These are phyloP conservation scores for Heterodera carotae DNA, from an alignment of 1,140 invertebrate species.

Conservation along the genomic window DNA sequence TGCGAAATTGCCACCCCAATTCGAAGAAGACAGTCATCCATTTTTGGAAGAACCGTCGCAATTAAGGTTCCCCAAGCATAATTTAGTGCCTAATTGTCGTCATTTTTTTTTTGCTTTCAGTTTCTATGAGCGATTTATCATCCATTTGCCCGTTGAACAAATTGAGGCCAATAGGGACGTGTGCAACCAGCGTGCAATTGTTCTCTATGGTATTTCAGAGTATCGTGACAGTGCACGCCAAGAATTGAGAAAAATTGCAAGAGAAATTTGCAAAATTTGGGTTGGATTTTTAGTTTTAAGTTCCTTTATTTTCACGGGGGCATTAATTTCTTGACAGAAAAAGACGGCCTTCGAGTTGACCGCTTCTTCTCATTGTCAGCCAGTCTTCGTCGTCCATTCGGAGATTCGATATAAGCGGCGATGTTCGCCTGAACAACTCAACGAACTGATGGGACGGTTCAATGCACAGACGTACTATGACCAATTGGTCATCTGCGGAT, in stretches of 20 bases:
- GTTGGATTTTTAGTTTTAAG: slow-evolving; percentile 29
- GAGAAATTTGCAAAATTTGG: slow-evolving; percentile 52
- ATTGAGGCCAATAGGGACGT: slow-evolving; percentile 29
- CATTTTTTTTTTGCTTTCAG: neutral
- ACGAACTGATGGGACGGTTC: slow-evolving; percentile 35
- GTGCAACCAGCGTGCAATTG: slow-evolving; percentile 46
- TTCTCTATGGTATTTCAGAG: slow-evolving; percentile 51
- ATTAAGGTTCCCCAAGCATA: slow-evolving; percentile 26
- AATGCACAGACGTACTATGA: slow-evolving; percentile 48
- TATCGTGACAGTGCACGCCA: slow-evolving; percentile 41
- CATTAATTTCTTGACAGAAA: neutral
- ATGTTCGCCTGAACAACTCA: slow-evolving; percentile 30
- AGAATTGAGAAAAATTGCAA: slow-evolving; percentile 40
- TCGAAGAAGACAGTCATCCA: slow-evolving; percentile 41
- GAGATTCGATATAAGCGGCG: slow-evolving; percentile 49
- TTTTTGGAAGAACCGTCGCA: slow-evolving; percentile 39
- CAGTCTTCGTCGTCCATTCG: slow-evolving; percentile 30
- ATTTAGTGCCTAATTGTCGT: no score
- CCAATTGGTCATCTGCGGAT: slow-evolving; percentile 49
- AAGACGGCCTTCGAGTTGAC: slow-evolving; percentile 3
- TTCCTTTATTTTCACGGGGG: neutral
- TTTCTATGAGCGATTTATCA: slow-evolving; percentile 49
- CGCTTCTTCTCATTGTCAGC: neutral
- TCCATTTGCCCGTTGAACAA: slow-evolving; percentile 51
- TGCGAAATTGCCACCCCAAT: slow-evolving; percentile 24